Evolutionary conservation across 2,113 vertebrate species (phyloP).

Genomic region (Silurus meridionalis): DNA sequence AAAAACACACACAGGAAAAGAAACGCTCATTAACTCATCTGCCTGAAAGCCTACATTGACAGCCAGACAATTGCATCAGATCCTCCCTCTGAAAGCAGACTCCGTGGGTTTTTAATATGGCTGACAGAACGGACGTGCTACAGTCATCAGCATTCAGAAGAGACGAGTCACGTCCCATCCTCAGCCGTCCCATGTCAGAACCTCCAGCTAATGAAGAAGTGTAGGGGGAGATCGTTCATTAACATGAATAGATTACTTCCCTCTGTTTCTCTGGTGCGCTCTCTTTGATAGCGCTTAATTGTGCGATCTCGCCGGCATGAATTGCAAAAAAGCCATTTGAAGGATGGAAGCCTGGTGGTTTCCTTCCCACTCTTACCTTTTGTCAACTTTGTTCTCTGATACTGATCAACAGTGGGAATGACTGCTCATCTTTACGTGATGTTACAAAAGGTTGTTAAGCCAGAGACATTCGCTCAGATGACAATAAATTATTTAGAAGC

Average conservation of each 20-base stretch:
- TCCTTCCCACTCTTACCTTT: background rate
- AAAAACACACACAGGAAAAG: background rate
- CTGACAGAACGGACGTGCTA: constrained; percentile 36
- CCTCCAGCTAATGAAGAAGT: constrained; percentile 56
- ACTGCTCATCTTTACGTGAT: background rate
- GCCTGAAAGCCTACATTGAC: constrained; percentile 25
- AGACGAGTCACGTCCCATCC: constrained; percentile 63
- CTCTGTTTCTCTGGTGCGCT: constrained; percentile 37
- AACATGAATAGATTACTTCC: constrained; percentile 55
- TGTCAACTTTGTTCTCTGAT: background rate
- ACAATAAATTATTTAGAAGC: background rate
- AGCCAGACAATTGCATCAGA: constrained; percentile 50
- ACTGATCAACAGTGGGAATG: background rate
- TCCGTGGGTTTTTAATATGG: constrained; percentile 32
- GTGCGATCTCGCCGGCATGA: background rate
- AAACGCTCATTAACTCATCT: constrained; percentile 26
- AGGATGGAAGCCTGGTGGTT: background rate
- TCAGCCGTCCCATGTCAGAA: constrained; percentile 53
- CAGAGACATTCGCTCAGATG: background rate
- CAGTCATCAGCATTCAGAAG: constrained; percentile 12
- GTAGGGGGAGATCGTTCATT: constrained; percentile 58
- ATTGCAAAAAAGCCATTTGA: background rate
- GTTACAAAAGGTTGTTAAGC: background rate
- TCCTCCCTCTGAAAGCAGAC: constrained; percentile 30
- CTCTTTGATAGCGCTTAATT: constrained; percentile 4